Base-by-base conservation (phyloP, 2,113 vertebrate genomes). In the Dromas ardeola region DNA sequence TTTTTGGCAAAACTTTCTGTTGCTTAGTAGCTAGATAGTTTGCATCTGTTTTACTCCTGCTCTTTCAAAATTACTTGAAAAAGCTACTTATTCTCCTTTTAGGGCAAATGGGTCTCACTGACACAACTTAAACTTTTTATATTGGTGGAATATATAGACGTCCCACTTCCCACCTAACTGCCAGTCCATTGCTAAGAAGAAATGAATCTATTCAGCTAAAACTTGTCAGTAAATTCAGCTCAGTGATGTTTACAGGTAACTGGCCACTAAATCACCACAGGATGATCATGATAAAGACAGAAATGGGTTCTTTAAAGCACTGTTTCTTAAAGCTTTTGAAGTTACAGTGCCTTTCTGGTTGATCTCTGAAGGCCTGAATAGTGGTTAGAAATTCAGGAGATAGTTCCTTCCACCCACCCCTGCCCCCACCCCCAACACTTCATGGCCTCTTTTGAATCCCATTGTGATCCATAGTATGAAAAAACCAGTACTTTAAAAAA, bases 11-110 rank as follows among this genome's bases (percentile, higher is more conserved):
- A 71, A 30, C 13, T 5, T 90, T 42, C 50, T 12, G 10, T 89
- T 97, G 80, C 90, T 92, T 93, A 92, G 96, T 78, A 97, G 80
- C 90, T 65, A 72, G 36, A 61, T 15, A 59, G 43, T 87, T 89
- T 91, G 52, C 36, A 79, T 94, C 61, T 94, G 72, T 52, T 90
- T 70, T 58, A 76, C 18, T 82, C 25, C 49, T 82, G 63, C 58
- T 45, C 40, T 95, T 72, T 65, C 20, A 58, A 53, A 91, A 42
- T 58, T 72, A 49, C 34, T 93, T 88, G 71, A 82, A 66, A 77
- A 85, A 93, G 21, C 45, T 85, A 13, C 81, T 79, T 74, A 50
- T 55, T 72, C 43, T 91, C 36, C 43, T 17, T 9, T 4, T 26
- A 40, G 20, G 56, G 40, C 40, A 89, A 84, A 79, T 27, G 6